Evolutionary conservation across 2,797 vertebrate genomes (phyloP).

Genomic region (Lepus oiostolus): DNA sequence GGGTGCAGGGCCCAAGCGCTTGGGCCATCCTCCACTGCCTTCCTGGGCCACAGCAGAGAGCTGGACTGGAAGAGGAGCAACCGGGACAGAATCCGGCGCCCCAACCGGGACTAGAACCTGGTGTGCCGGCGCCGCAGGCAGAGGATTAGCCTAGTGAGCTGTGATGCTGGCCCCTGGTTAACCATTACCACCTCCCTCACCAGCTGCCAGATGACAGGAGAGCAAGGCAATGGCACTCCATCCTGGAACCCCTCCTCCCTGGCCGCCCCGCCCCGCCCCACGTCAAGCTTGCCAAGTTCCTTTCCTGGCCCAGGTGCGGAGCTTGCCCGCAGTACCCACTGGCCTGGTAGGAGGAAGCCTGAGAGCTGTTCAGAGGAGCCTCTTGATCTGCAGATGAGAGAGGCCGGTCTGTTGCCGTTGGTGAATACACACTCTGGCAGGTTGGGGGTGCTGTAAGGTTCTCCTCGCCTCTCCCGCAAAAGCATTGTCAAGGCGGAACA

Average conservation of each 20-base stretch:
- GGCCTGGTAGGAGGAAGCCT: constrained; percentile 32
- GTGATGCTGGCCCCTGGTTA: constrained; percentile 6
- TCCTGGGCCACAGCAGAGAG: too few relatives aligned
- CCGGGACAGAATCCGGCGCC: too few relatives aligned
- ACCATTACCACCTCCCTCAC: constrained; percentile 66
- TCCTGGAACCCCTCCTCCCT: constrained; percentile 55
- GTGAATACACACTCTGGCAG: background rate
- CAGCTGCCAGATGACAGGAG: constrained; percentile 70
- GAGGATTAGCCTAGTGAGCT: too few relatives aligned
- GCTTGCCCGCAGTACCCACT: background rate
- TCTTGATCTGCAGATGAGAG: background rate
- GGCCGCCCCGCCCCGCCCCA: background rate
- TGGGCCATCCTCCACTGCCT: too few relatives aligned
- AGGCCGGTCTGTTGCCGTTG: background rate
- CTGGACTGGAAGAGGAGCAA: too few relatives aligned
- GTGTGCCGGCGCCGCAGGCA: too few relatives aligned
- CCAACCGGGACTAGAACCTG: too few relatives aligned
- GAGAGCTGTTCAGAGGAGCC: constrained; percentile 26
- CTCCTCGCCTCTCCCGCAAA: background rate
- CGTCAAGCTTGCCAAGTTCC: background rate
- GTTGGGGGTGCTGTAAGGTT: background rate
- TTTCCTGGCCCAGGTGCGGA: background rate
- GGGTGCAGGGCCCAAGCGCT: too few relatives aligned
- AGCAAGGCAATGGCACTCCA: background rate
- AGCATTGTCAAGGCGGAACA: background rate